Percentiles rank a stretch among this genome's conserved stretches.
phyloP scores from a whole-genome alignment of 2,797 vertebrate species.

The Basileuterus tristriatus region DNA sequence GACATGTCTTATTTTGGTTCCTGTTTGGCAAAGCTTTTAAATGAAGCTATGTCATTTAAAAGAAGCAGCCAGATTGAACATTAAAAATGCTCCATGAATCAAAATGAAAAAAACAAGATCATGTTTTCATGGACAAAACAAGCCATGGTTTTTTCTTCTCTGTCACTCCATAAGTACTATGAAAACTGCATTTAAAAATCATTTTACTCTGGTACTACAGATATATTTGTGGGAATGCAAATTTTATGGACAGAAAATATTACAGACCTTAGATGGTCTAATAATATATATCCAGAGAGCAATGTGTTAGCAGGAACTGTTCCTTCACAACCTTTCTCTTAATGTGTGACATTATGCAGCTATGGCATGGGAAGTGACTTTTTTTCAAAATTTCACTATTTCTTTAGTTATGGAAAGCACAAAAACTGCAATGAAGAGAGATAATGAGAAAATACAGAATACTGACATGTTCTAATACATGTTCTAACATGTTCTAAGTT shows the following conservation, averaged over 20 bases:
- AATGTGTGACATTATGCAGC: not conserved
- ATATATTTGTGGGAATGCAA: not conserved
- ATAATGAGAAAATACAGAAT: not conserved
- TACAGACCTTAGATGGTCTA: not conserved
- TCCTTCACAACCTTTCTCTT: not conserved
- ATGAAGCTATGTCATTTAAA: not conserved
- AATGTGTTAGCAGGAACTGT: not conserved
- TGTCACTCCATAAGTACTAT: not conserved
- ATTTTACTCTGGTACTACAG: not conserved
- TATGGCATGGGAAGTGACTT: not conserved
- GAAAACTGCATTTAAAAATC: not conserved
- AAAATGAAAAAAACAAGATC: not conserved
- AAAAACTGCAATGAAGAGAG: not conserved
- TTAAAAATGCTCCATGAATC: not conserved
- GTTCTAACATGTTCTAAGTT: too few relatives aligned
- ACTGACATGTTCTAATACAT: not conserved
- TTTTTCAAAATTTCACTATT: not conserved
- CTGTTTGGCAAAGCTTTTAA: not conserved
- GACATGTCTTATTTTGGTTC: not conserved
- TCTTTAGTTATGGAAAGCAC: not conserved
- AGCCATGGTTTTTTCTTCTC: not conserved
- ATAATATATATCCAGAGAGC: not conserved
- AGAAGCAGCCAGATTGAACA: not conserved
- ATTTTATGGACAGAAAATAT: not conserved
- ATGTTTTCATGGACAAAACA: not conserved